Base-by-base conservation (phyloP, 2,113 vertebrate genomes). In the Jacana jacana region DNA sequence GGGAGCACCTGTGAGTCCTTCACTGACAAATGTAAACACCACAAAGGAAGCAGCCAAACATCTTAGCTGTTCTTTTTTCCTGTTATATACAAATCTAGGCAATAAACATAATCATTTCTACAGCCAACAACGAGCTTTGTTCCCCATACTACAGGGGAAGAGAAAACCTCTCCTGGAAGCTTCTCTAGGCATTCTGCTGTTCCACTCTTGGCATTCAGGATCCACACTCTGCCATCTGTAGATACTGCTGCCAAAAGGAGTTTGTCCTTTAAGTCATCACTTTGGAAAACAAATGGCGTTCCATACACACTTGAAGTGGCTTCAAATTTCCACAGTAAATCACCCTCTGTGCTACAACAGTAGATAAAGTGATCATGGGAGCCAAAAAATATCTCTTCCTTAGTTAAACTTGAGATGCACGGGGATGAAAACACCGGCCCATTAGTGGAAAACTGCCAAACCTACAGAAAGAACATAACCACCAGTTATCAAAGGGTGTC, bases 341-440 rank as follows among this genome's bases (percentile, higher is more conserved):
- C 97, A 83, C 99, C 99, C 63, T 98, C 96, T 42, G 66, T 70
- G 35, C 86, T 97, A 96, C 99, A 97, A 73, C 99, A 99, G 97
- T 99, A 99, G 93, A 99, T 97, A 81, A 92, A 97, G 71, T 96
- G 80, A 42, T 99, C 99, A 5, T 99, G 99, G 82, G 99, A 99
- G 57, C 99, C 99, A 96, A 99, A 99, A 96, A 98, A 97, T 84
- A 99, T 80, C 88, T 96, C 97, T 94, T 97, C 95, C 92, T 96
- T 85, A 89, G 98, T 89, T 95, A 97, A 97, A 64, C 92, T 79
- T 17, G 98, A 98, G 77, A 98, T 58, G 81, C 99, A 99, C 0
- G 98, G 99, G 8, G 99, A 99, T 35, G 99, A 99, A 98, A 99
- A 99, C 81, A 99, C 98, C 0, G 99, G 99, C 25, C 98, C 99